These are phyloP conservation scores for Grammomys dolichurus DNA, from an alignment of 2,113 vertebrate genomes.

Conservation along the genomic window DNA sequence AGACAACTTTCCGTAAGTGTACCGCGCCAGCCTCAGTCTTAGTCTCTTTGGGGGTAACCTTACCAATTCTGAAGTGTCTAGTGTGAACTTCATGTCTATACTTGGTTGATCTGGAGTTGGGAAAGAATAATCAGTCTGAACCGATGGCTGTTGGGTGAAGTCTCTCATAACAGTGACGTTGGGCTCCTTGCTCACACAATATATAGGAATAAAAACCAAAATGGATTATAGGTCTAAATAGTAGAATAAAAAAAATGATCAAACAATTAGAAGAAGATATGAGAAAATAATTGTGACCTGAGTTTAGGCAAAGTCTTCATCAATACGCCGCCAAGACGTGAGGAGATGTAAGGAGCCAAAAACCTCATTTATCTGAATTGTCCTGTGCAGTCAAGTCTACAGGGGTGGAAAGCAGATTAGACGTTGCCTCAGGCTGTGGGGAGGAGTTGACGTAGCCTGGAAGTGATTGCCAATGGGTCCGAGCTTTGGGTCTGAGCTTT, in stretches of 20 bases:
- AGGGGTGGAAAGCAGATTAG: neutral
- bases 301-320: conserved; percentile 8
- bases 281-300: neutral
- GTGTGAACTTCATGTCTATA: neutral
- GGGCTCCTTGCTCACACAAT: neutral
- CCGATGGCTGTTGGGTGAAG: neutral
- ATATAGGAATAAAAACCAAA: neutral
- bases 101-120: neutral
- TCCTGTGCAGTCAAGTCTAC: neutral
- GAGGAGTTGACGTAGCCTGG: neutral
- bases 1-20: neutral
- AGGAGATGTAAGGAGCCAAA: neutral
- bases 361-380: neutral
- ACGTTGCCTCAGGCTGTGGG: neutral
- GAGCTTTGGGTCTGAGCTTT: neutral
- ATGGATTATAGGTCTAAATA: neutral
- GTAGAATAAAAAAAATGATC: neutral
- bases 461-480: neutral
- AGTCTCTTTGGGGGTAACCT: neutral
- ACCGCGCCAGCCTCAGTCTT: neutral
- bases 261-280: neutral
- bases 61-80: neutral
- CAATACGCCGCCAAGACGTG: neutral
- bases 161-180: neutral
- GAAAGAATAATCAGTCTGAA: neutral